Base-by-base conservation (phyloP, 1,140 invertebrate species). In the Drosophila murphyi region DNA sequence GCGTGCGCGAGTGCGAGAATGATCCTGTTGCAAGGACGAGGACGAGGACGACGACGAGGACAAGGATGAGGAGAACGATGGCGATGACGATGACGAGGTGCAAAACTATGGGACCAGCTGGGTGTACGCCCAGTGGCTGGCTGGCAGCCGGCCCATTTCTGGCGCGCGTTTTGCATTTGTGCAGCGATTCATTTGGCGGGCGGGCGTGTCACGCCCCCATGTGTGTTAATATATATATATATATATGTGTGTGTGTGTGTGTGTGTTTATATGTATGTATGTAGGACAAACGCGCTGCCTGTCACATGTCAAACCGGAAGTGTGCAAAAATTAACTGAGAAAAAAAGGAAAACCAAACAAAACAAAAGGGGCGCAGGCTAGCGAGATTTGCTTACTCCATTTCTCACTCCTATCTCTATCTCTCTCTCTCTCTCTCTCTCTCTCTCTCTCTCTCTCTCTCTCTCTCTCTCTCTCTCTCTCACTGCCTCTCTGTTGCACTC, bases 231-330 rank as follows among this genome's bases (percentile, higher is more conserved):
- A 10, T 43, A 39, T 39, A 39, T 39, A 8, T 34, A 2, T 34
- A 2, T n/a, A 3, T 32, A 29, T 39, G 32, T 71, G 39, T 43
- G 28, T 47, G 6, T 54, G 51, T 37, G 6, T 70, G 20, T 63
- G 41, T 43, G 34, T 39, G 45, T 45, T 20, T 20, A 34, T 63
- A 43, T 32, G 34, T 51, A 5, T 51, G 48, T 31, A 51, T 34
- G 34, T 48, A 55, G 62, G 60, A 74, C 76, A 68, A 74, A 70
- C 78, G 67, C 75, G 82, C 76, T 83, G 85, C 80, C 76, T 91
- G 88, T 91, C 88, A 91, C 88, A 91, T 91, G 88, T 88, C 88
- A 91, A 88, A 76, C 83, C 88, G 88, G 88, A 91, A 89, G 85
- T 89, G 72, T 78, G 83, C 69, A 79, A 83, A 88, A 79, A 88